Base-by-base conservation (phyloP, 1,140 invertebrate species). In the Steinernema feltiae region DNA sequence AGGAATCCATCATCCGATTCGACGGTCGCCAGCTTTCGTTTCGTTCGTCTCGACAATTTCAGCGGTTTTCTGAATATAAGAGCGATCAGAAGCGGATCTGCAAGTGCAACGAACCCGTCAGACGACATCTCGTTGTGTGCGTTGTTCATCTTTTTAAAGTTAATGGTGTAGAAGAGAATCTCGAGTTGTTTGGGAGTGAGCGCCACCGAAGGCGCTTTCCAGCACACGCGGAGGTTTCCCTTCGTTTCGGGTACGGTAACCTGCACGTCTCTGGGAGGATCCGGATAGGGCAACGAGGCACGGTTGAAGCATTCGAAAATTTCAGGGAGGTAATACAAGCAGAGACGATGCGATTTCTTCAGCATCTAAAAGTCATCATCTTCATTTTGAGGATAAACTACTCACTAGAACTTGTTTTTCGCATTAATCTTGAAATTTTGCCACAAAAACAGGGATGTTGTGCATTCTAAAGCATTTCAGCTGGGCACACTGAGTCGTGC, bases 311-410 rank as follows among this genome's bases (percentile, higher is more conserved):
- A 80, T 1, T 79, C 76, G 41, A 80, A 78, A 24, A 80, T 80
- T 69, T 80, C 79, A n/a, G 79, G 79, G n/a, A 80, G 78, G 32
- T 80, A 80, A 72, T 80, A 80, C n/a, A 80, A 48, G 41, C 79
- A 80, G 24, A 80, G 79, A n/a, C 78, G 72, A 71, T 80, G 78
- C 7, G 79, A 73, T 27, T 77, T 69, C 17, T 75, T 72, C 46
- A 80, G 75, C 69, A 75, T 77, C 69, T 80, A 48, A 77, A 74
- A 17, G 53, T 63, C 53, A 3, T 12, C 12, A 27, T 17, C 3
- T 41, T 41, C n/a, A n/a, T n/a, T n/a, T n/a, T n/a, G n/a, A n/a
- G n/a, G n/a, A n/a, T n/a, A n/a, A n/a, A n/a, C n/a, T n/a, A n/a
- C n/a, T n/a, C n/a, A n/a, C n/a, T n/a, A n/a, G n/a, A n/a, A n/a